A percentile compares a stretch with the other conserved stretches of the same genome.
These are phyloP conservation scores for Fistularia commersonii DNA, from an alignment of 2,797 vertebrate genomes.

Conservation along the genomic window DNA sequence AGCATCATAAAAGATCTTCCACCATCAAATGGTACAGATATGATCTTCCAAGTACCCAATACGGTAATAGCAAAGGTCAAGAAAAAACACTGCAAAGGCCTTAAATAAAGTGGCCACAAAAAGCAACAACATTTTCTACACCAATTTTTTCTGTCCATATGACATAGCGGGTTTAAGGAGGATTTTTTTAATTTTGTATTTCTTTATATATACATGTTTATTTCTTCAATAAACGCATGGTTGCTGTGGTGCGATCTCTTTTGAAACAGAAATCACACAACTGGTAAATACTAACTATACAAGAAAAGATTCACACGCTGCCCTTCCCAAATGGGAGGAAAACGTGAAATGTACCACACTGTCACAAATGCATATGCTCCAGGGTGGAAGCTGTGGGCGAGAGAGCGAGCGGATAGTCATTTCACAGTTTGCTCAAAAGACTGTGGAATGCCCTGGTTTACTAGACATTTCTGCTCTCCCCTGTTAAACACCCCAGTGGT, in stretches of 20 bases:
- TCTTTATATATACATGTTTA: too few species aligned
- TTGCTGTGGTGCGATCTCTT: constrained; percentile 31
- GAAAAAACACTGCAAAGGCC: too few species aligned
- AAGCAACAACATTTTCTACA: too few species aligned
- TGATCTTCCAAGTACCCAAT: too few species aligned
- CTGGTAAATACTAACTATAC: constrained; percentile 50
- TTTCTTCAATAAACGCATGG: neutral
- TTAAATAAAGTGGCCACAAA: too few species aligned
- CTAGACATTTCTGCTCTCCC: constrained; percentile 44
- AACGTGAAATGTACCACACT: constrained; percentile 78
- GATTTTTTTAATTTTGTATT: too few species aligned
- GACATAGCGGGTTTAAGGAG: too few species aligned
- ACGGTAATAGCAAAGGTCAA: too few species aligned
- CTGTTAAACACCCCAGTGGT: constrained; percentile 37
- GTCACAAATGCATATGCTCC: constrained; percentile 73
- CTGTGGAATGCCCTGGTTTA: constrained; percentile 72
- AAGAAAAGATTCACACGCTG: constrained; percentile 46
- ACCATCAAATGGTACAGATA: too few species aligned
- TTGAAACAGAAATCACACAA: constrained; percentile 32
- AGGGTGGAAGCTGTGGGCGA: constrained; percentile 47
- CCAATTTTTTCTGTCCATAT: too few species aligned
- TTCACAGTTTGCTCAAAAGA: constrained; percentile 81
- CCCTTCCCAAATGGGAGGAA: constrained; percentile 53
- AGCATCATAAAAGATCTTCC: neutral
- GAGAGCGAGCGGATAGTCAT: constrained; percentile 61